Percentiles rank a stretch among this genome's conserved stretches.
phyloP scores from a whole-genome alignment of 2,888 invertebrate genomes.

The Philereme vetulata region DNA sequence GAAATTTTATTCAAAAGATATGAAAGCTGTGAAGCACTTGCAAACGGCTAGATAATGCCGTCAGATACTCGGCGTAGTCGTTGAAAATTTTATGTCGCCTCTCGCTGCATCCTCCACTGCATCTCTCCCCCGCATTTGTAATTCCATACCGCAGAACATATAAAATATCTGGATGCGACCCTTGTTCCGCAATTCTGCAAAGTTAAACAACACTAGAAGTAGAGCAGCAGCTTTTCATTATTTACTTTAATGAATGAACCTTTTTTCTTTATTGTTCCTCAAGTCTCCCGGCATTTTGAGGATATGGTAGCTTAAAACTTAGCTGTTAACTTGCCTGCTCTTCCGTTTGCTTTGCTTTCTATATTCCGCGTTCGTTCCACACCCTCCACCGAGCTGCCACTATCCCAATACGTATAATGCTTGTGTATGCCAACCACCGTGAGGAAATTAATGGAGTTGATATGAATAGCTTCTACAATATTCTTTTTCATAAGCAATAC shows the following conservation, averaged over 20 bases:
- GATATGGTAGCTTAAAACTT: too few species aligned
- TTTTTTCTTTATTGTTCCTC: too few species aligned
- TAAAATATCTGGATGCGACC: slow-evolving; percentile 17
- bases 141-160: slow-evolving; percentile 45
- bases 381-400: slow-evolving; percentile 52
- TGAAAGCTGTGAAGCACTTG: slow-evolving; percentile 70
- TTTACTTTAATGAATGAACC: too few species aligned
- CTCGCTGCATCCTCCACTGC: slow-evolving; percentile 71
- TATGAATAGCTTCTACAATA: slow-evolving; percentile 19
- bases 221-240: neutral
- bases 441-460: slow-evolving; percentile 28
- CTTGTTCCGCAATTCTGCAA: neutral
- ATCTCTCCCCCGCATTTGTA: slow-evolving; percentile 56
- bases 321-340: neutral
- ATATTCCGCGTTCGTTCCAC: slow-evolving; percentile 11
- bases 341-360: slow-evolving; percentile 11
- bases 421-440: slow-evolving; percentile 24
- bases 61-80: slow-evolving; percentile 74
- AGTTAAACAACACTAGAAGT: neutral
- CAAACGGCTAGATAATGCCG: slow-evolving; percentile 79
- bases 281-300: too few species aligned
- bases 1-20: slow-evolving; percentile 76
- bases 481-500: slow-evolving; percentile 19
- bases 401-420: slow-evolving; percentile 43
- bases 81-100: slow-evolving; percentile 81